Conservation (phyloP, 1,140 invertebrate genomes). For the Drosophila bipectinata region DNA sequence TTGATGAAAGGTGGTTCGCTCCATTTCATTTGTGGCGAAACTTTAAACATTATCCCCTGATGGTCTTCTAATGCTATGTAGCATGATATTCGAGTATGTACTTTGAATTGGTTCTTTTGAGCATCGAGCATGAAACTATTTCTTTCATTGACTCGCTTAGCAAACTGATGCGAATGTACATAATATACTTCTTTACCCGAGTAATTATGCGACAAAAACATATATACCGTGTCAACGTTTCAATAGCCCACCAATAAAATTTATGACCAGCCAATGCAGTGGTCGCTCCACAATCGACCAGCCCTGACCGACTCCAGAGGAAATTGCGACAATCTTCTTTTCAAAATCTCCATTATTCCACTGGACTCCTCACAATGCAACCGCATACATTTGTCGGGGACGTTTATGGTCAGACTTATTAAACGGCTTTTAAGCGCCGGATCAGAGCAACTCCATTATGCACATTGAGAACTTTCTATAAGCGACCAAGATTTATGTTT, state of each 20-base stretch:
- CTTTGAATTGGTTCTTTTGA: neutral
- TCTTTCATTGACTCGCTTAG: neutral
- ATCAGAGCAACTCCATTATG: slow-evolving; percentile 30
- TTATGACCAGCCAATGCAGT: slow-evolving; percentile 61
- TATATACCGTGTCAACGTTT: slow-evolving; percentile 70
- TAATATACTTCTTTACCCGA: neutral
- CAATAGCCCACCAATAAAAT: slow-evolving; percentile 58
- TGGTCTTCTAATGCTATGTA: neutral
- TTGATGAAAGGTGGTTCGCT: slow-evolving; percentile 41
- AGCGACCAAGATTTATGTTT: slow-evolving; percentile 62
- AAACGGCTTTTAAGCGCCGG: slow-evolving; percentile 72
- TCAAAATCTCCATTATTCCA: slow-evolving; percentile 1
- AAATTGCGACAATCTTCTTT: slow-evolving; percentile 6
- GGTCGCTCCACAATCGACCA: slow-evolving; percentile 29
- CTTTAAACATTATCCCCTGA: slow-evolving; percentile 32
- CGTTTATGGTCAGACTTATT: slow-evolving; percentile 67
- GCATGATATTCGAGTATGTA: neutral
- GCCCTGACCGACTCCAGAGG: slow-evolving; percentile 18
- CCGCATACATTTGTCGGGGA: slow-evolving; percentile 61
- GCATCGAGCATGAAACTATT: neutral
- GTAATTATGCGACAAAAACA: slow-evolving; percentile 75
- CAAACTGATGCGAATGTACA: slow-evolving; percentile 9
- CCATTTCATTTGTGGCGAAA: slow-evolving; percentile 39
- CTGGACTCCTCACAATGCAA: neutral
- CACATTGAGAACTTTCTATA: slow-evolving; percentile 53